phyloP scores from a whole-genome alignment of 2,797 vertebrate species.

The Philypnodon macrostomus region DNA sequence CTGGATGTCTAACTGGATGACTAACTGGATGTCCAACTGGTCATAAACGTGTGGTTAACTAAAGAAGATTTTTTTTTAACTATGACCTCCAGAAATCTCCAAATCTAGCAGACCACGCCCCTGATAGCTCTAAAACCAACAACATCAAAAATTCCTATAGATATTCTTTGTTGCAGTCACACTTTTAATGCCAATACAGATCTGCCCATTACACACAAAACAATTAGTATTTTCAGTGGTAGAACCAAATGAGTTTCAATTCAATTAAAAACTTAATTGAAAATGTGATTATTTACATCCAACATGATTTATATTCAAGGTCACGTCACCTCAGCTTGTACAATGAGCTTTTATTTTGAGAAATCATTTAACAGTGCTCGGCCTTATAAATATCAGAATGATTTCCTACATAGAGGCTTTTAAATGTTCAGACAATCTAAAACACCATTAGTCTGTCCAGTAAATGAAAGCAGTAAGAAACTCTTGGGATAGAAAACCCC shows the following conservation, averaged over 20 bases:
- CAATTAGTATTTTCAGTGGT: background rate
- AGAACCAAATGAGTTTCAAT: background rate
- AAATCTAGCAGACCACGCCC: too few species aligned
- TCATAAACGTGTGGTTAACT: too few species aligned
- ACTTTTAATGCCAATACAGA: too few species aligned
- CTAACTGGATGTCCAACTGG: too few species aligned
- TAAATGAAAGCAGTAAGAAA: conserved; percentile 9
- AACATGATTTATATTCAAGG: conserved; percentile 5
- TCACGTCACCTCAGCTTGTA: background rate
- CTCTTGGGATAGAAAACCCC: conserved; percentile 17
- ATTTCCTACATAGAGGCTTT: conserved; percentile 11
- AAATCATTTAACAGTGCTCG: conserved; percentile 4
- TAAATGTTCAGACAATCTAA: background rate
- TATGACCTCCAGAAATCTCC: too few species aligned
- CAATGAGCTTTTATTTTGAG: conserved; percentile 4
- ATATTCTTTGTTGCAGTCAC: too few species aligned
- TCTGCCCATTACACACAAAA: too few species aligned
- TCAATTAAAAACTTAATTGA: conserved; percentile 3
- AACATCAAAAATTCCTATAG: too few species aligned
- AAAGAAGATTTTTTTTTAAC: too few species aligned
- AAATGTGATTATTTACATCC: background rate
- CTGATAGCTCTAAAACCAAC: too few species aligned
- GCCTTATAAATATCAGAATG: conserved; percentile 6
- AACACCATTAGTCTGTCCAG: conserved; percentile 12
- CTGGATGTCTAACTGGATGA: too few species aligned